Evolutionary conservation across 2,888 invertebrate genomes (phyloP), one percentile per base, ranked within the genome.

Genomic region (Heliconius ethilla): DNA sequence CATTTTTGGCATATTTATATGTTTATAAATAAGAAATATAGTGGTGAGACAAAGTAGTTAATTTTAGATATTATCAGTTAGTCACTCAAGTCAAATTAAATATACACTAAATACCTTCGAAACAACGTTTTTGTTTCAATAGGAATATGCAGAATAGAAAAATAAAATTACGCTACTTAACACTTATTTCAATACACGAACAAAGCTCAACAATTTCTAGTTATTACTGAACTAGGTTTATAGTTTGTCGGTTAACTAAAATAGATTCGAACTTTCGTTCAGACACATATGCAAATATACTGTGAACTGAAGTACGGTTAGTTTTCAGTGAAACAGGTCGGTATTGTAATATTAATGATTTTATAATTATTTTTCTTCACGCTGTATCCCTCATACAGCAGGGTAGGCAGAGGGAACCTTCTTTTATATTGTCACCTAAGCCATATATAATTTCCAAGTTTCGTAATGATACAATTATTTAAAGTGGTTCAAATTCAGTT

Each of bases 181-280:
- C 25, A 63, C 25, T 27, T n/a, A 75, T 66, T 51, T 11, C 62
- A 45, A 18, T 13, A 25, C n/a, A n/a, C 6, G 62, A 62, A 69
- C 22, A 81, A 78, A 76, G 75, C 78, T 74, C 29, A n/a, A 75
- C 76, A 78, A 76, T 75, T 78, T 55, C 77, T 51, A 80, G 81
- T 81, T 82, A 82, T 81, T 78, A 78, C 74, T 25, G 55, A 82
- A 80, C 78, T 81, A 70, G 82, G 82, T 82, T 82, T 82, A 82
- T 79, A 67, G 78, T 63, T 79, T 70, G 81, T 75, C 78, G 72
- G 75, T 76, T 59, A 76, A 67, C 77, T 66, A 76, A 80, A 80
- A 80, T 80, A 80, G 80, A 79, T 66, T 63, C 59, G 75, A 40
- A 74, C 55, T 77, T 59, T 62, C 40, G 62, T 70, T 63, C 13